Evolutionary conservation across 2,888 invertebrate genomes (phyloP), one percentile per base, ranked within the genome.

Genomic region (Drosophila longiperda): DNA sequence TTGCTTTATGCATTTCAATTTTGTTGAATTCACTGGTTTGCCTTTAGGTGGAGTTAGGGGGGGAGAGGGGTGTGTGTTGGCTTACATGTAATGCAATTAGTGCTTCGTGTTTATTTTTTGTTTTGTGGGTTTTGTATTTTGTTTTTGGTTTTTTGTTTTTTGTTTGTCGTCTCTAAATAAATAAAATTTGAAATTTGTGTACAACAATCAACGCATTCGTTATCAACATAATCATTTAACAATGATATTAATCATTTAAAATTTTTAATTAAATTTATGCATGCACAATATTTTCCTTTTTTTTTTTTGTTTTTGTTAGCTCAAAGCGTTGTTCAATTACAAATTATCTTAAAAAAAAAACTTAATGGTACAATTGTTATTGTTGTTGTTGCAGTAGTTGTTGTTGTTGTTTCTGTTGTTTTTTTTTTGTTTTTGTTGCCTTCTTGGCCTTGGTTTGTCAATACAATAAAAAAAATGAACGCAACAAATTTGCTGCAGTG

Each of bases 371-470:
- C n/a, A 38, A 60, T 59, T 52, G 32, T 55, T 71, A 40, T 61
- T 63, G 36, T 34, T 38, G 26, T 58, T 29, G 55, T 40, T 40
- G 55, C 26, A 40, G 29, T 38, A 40, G 40, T 15, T 15, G 55
- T 64, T 77, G 29, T 50, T 63, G 52, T 68, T 40, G 54, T 55
- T 29, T 29, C 29, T 29, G n/a, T 33, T 29, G 53, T 66, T 73
- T 29, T 52, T 29, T 52, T 63, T 42, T 68, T 69, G 52, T 50
- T 74, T 29, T 65, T 50, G 63, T 63, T 66, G 79, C 80, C 80
- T 80, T 80, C 80, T 49, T 80, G 83, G 83, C 79, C 33, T 67
- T 69, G 61, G 48, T 67, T 80, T 77, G 78, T 78, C 78, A 81
- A 66, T 78, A 67, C 33, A 78, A 65, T 78, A 77, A 78, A 78